Conservation (phyloP, 2,113 vertebrate genomes). For the Panthera leo region DNA sequence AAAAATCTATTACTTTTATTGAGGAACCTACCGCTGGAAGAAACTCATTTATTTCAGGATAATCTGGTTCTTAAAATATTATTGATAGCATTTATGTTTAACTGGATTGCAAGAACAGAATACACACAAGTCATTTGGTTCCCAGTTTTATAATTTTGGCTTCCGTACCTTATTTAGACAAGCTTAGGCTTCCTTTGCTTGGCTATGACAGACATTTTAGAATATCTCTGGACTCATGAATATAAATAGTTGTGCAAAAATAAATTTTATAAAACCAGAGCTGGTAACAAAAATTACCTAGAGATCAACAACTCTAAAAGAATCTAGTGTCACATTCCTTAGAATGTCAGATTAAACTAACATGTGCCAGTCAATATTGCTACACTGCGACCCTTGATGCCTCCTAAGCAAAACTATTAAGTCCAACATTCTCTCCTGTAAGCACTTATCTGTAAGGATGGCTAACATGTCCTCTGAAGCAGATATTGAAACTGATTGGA, state of each 20-base stretch:
- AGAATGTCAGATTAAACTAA: constrained; percentile 95
- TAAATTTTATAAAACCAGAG: constrained; percentile 86
- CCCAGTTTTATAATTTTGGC: constrained; percentile 76
- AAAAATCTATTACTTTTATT: constrained; percentile 35
- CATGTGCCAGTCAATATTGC: constrained; percentile 95
- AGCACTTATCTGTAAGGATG: constrained; percentile 96
- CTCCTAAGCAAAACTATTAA: constrained; percentile 97
- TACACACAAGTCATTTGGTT: background rate
- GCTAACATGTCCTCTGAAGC: constrained; percentile 95
- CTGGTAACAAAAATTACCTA: constrained; percentile 84
- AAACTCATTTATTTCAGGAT: constrained; percentile 50
- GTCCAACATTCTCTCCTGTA: constrained; percentile 95
- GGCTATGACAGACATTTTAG: constrained; percentile 78
- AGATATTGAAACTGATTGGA: constrained; percentile 98
- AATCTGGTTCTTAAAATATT: background rate
- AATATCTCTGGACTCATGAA: constrained; percentile 86
- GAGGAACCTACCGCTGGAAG: background rate
- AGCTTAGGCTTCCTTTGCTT: constrained; percentile 75
- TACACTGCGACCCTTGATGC: constrained; percentile 94
- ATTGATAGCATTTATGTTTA: constrained; percentile 19
- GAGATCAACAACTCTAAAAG: constrained; percentile 87
- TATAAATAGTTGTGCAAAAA: constrained; percentile 86
- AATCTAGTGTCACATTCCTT: constrained; percentile 88
- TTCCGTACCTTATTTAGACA: constrained; percentile 18
- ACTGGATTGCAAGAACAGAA: constrained; percentile 23